Evolutionary conservation across 1,140 invertebrate genomes (phyloP), one percentile per base, ranked within the genome.

Genomic region (Diplogasteroides magnus): DNA sequence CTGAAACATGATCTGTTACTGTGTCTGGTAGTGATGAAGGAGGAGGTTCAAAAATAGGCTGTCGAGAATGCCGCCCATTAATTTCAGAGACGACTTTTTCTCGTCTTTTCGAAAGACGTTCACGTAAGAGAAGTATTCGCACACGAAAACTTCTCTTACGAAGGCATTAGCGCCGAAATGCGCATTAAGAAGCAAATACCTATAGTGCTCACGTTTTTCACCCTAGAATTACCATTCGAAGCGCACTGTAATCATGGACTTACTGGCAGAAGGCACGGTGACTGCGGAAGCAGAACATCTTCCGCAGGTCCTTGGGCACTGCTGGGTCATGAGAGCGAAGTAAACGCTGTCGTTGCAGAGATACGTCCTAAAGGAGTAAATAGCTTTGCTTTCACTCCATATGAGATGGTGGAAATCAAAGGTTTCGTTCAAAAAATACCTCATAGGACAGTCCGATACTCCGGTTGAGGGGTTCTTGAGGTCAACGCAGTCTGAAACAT

Each of bases 261-360:
- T 25, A 67, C 65, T 60, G 11, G 60, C 56, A 59, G 13, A 56
- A 66, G 2, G 56, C 26, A 31, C 31, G 31, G 26, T 28, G 23
- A 27, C 23, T 1, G 67, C 32, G 0, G 65, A 31, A 31, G 23
- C 26, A 29, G 37, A 63, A 58, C 68, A 70, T 32, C 68, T 56
- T 57, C 61, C 61, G 31, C 69, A 71, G 23, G 69, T 71, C 61
- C 60, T 71, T 61, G 69, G 62, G 48, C 69, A 71, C 27, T 71
- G 69, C 27, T 37, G 28, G 27, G 69, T 71, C 69, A 71, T 71
- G 25, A 71, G 25, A 32, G 59, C 31, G 64, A 67, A 71, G 64
- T 71, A 73, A n/a, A 28, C 60, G 25, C 23, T 13, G 29, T 73
- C 68, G n/a, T 28, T 69, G 31, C 71, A 73, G n/a, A 73, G 48